A percentile compares a stretch with the other conserved stretches of the same genome.
Evolutionary conservation across 2,888 invertebrate species (phyloP).

Genomic region (Monoplex corrugatus): DNA sequence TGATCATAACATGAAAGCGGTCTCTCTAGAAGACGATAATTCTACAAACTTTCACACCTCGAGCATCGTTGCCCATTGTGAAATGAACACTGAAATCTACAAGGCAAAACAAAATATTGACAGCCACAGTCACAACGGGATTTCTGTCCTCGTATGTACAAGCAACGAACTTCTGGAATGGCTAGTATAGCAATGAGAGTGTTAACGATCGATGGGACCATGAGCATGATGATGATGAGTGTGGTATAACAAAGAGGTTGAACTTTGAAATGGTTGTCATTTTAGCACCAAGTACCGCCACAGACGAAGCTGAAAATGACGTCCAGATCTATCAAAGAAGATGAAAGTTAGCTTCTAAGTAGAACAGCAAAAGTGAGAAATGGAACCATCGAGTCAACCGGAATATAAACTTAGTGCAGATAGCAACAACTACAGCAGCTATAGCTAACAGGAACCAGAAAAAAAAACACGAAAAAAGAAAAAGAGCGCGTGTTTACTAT

Average conservation of each 20-base stretch:
- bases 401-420: neutral
- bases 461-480: neutral
- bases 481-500: no score
- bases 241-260: neutral
- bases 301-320: no score
- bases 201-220: neutral
- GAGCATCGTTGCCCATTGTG: neutral
- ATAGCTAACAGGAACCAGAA: neutral
- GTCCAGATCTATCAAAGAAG: no score
- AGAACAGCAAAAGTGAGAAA: neutral
- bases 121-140: neutral
- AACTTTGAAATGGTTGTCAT: neutral
- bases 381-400: neutral
- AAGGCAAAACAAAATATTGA: neutral
- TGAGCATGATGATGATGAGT: neutral
- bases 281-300: slow-evolving; percentile 8
- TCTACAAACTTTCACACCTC: neutral
- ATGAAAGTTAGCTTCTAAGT: neutral
- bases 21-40: no score
- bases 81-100: neutral
- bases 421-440: neutral
- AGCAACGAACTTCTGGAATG: neutral
- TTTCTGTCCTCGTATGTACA: neutral
- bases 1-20: no score
- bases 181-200: neutral